phyloP scores from a whole-genome alignment of 2,888 invertebrate genomes.

The Acrobasis consociella region DNA sequence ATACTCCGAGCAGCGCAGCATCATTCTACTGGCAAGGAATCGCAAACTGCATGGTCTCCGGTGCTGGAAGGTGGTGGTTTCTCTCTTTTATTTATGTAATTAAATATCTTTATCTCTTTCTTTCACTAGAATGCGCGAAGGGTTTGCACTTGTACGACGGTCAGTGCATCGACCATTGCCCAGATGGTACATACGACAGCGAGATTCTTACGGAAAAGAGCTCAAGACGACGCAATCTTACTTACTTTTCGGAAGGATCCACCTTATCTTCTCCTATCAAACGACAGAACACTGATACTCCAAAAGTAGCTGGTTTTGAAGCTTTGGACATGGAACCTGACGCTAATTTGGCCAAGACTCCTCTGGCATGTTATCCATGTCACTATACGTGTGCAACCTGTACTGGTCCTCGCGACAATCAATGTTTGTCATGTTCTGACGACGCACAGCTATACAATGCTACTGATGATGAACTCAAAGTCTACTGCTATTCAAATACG shows the following conservation, averaged over 20 bases:
- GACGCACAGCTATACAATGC: slow-evolving; percentile 83
- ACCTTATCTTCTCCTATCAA: slow-evolving; percentile 47
- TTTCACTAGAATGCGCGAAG: slow-evolving; percentile 86
- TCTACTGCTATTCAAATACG: slow-evolving; percentile 77
- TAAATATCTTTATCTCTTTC: slow-evolving; percentile 68
- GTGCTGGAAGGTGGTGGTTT: slow-evolving; percentile 75
- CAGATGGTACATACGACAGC: slow-evolving; percentile 75
- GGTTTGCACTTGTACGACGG: slow-evolving; percentile 84
- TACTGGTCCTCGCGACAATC: slow-evolving; percentile 85
- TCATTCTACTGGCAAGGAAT: slow-evolving; percentile 63
- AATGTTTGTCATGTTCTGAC: slow-evolving; percentile 86
- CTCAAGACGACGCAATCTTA: slow-evolving; percentile 71
- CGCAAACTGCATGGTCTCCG: slow-evolving; percentile 76
- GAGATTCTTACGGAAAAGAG: slow-evolving; percentile 62
- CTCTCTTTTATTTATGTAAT: slow-evolving; percentile 54
- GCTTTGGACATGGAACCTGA: slow-evolving; percentile 64
- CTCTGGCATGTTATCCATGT: slow-evolving; percentile 84
- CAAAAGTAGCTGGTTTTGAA: slow-evolving; percentile 51
- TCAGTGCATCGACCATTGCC: slow-evolving; percentile 84
- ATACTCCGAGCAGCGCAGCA: slow-evolving; percentile 55
- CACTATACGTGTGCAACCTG: slow-evolving; percentile 90
- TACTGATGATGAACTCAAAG: slow-evolving; percentile 64
- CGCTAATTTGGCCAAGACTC: slow-evolving; percentile 49
- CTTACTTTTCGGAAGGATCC: slow-evolving; percentile 54
- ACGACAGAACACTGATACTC: slow-evolving; percentile 49